Evolutionary conservation across 2,797 vertebrate species (phyloP).

Genomic region (Melanotaenia trifasciata): DNA sequence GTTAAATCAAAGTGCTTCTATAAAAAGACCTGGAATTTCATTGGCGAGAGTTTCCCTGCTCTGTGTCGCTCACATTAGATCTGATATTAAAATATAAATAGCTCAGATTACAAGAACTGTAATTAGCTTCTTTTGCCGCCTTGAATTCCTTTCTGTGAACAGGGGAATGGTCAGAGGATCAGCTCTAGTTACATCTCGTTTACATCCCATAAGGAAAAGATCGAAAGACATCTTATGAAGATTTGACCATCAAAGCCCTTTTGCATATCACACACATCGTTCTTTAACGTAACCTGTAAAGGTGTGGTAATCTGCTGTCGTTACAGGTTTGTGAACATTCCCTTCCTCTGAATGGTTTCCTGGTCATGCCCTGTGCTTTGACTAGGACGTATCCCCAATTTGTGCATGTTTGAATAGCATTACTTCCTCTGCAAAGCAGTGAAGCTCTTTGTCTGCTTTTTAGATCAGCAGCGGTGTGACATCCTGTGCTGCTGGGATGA

Average conservation of each 20-base stretch:
- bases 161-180: slow-evolving; percentile 6
- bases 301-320: slow-evolving; percentile 46
- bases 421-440: slow-evolving; percentile 42
- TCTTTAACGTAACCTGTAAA: slow-evolving; percentile 61
- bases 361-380: slow-evolving; percentile 52
- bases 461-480: slow-evolving; percentile 16
- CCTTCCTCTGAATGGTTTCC: slow-evolving; percentile 48
- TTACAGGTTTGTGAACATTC: slow-evolving; percentile 40
- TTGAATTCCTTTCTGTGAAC: slow-evolving; percentile 15
- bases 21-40: slow-evolving; percentile 13
- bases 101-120: background rate
- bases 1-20: slow-evolving; percentile 12
- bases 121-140: background rate
- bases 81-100: slow-evolving; percentile 29
- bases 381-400: slow-evolving; percentile 45
- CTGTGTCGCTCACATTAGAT: slow-evolving; percentile 17
- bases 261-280: slow-evolving; percentile 39
- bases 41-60: slow-evolving; percentile 7
- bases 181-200: slow-evolving; percentile 1
- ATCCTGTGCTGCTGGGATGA: slow-evolving; percentile 27
- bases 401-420: slow-evolving; percentile 58
- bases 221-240: slow-evolving; percentile 6
- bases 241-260: slow-evolving; percentile 28
- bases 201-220: slow-evolving; percentile 9
- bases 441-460: slow-evolving; percentile 30